Evolutionary conservation across 2,888 invertebrate genomes (phyloP), one percentile per base, ranked within the genome.

Genomic region (Nesidiocoris tenuis): DNA sequence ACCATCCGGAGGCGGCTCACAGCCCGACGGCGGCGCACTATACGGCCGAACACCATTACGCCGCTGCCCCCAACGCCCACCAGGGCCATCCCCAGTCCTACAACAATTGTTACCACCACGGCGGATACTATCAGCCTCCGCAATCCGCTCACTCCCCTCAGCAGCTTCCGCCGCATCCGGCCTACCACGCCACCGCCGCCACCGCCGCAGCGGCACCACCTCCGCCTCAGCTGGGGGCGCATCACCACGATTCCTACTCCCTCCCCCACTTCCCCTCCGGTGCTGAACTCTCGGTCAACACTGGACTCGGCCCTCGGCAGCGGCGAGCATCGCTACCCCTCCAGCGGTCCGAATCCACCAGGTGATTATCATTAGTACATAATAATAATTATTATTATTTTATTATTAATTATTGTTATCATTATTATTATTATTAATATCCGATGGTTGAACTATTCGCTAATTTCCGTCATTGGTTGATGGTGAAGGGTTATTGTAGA

Each of bases 261-360:
- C 84, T 91, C 81, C 91, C 90, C 78, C 88, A 89, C 74, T 91
- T 90, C 83, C 88, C 90, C 78, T 89, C 88, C 82, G 77, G 76
- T 54, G 68, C 90, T 25, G 92, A 92, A 81, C 84, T 92, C 78
- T 90, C 91, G 80, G 87, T 90, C 74, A 76, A 75, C 74, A 87
- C 90, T 16, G 87, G 90, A 57, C 85, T 88, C 79, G 87, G 86
- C 77, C 86, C 88, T n/a, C 85, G 90, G 79, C 88, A 91, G 81
- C 86, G 93, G 77, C 87, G 93, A 79, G 89, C 92, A 2, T 92
- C 92, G 2, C 84, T 93, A 79, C 92, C 92, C 1, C 87, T 92
- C 19, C 93, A 93, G 83, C 86, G 93, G 79, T 91, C 92, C 3
- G 92, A 93, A 83, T 93, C 93, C 1, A 91, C 90, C 75, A 91